These are phyloP conservation scores for Natrix natrix DNA, from an alignment of 2,797 vertebrate species.

Conservation along the genomic window DNA sequence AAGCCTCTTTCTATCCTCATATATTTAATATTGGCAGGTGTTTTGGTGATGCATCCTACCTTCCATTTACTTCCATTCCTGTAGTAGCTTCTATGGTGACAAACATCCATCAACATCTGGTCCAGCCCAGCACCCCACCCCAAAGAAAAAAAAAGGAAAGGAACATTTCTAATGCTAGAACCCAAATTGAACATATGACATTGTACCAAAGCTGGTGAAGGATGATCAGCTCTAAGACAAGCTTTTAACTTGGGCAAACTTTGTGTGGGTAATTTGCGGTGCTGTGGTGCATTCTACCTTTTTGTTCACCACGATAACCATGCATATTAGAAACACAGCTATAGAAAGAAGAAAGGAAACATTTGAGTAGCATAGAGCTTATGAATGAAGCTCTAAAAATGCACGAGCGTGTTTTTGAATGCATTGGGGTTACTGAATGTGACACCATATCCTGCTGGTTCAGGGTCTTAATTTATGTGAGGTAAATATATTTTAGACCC, in stretches of 20 bases:
- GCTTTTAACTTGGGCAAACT: neutral
- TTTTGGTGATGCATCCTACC: neutral
- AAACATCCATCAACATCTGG: neutral
- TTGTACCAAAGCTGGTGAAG: neutral
- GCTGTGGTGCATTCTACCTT: neutral
- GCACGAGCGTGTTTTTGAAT: neutral
- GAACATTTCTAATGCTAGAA: neutral
- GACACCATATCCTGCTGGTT: neutral
- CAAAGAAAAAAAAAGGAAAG: neutral
- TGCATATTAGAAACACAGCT: neutral
- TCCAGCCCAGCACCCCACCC: neutral
- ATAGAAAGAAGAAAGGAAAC: neutral
- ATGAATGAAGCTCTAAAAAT: neutral
- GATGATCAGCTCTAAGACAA: neutral
- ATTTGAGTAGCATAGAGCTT: neutral
- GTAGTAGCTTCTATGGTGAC: neutral
- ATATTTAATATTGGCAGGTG: neutral
- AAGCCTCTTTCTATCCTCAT: neutral
- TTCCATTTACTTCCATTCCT: neutral
- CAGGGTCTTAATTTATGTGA: neutral
- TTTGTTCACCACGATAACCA: neutral
- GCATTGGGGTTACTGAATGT: neutral
- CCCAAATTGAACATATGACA: neutral
- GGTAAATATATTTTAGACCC: neutral
- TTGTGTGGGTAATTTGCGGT: neutral